Base-by-base conservation (phyloP, 1,140 invertebrate genomes). In the Formica selysi region DNA sequence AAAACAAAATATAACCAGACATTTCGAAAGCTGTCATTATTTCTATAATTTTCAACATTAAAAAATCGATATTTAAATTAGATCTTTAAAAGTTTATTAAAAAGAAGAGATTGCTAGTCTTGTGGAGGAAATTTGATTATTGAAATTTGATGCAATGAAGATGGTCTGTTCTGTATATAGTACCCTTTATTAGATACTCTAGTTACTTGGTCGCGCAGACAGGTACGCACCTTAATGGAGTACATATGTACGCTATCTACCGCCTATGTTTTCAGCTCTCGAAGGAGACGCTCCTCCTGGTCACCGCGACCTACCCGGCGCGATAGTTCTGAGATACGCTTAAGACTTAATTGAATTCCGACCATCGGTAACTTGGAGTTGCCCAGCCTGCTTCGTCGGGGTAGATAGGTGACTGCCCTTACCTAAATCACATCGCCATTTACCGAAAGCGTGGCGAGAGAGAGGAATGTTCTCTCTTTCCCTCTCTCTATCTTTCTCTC, bases 271-370 rank as follows among this genome's bases (percentile, higher is more conserved):
- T 48, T 54, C 26, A 59, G 32, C 81, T 86, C 48, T 36, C 57
- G 87, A 54, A 84, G 74, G 68, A 70, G 71, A 51, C 38, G 36
- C 10, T 32, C 7, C 68, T 48, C 68, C 26, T 79, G 74, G 86
- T 91, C 89, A 90, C 44, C 74, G 61, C 85, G 85, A 83, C 67
- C 80, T 88, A 26, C 71, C 61, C 32, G 64, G 79, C 83, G 70
- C 83, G 89, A 91, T 91, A 88, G 90, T 87, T 90, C 78, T 86
- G 87, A 91, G 92, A 93, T 89, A 92, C 92, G 92, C 91, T 93
- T 91, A 92, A 92, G 91, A 86, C 86, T 91, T 92, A 92, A 93
- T 93, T 92, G 92, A 93, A 93, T 93, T 93, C 87, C 91, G 86
- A 91, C 91, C 89, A 86, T 79, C 89, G 86, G 88, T 71, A 93